Conservation (phyloP, 2,888 invertebrate genomes). For the Leptogaster cylindrica region DNA sequence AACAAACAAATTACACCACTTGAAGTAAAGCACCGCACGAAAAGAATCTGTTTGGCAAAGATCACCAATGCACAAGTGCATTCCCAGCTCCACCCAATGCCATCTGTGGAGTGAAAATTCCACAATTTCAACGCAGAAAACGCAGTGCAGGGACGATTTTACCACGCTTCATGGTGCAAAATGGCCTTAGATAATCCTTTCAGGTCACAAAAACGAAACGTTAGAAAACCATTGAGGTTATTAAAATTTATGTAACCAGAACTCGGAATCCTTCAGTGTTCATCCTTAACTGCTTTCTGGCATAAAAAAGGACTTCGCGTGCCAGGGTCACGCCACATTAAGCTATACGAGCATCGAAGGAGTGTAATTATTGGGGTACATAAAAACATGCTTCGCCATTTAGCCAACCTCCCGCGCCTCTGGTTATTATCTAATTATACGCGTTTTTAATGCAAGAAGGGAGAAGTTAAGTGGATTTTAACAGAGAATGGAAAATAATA, state of each 20-base stretch:
- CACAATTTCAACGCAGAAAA: neutral
- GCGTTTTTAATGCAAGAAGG: conserved; percentile 3
- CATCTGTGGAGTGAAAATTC: neutral
- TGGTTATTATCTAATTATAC: conserved; percentile 26
- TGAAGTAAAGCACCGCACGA: neutral
- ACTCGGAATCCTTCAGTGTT: neutral
- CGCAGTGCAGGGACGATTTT: neutral
- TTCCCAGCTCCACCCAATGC: neutral
- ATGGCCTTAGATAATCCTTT: neutral
- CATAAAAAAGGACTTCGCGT: conserved; percentile 4
- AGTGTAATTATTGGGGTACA: conserved; percentile 23
- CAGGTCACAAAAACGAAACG: neutral
- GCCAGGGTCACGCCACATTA: neutral
- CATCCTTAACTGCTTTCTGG: neutral
- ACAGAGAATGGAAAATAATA: too few species aligned
- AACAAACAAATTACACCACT: conserved; percentile 45
- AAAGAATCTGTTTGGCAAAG: neutral
- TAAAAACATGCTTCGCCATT: conserved; percentile 44
- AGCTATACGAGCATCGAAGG: neutral
- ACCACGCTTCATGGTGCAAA: too few species aligned
- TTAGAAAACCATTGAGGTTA: neutral
- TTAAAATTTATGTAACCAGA: neutral
- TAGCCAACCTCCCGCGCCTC: conserved; percentile 15
- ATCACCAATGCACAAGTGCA: neutral
- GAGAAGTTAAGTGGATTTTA: neutral